Evolutionary conservation across 2,888 invertebrate species (phyloP).

Genomic region (Synanthedon andrenaeformis): DNA sequence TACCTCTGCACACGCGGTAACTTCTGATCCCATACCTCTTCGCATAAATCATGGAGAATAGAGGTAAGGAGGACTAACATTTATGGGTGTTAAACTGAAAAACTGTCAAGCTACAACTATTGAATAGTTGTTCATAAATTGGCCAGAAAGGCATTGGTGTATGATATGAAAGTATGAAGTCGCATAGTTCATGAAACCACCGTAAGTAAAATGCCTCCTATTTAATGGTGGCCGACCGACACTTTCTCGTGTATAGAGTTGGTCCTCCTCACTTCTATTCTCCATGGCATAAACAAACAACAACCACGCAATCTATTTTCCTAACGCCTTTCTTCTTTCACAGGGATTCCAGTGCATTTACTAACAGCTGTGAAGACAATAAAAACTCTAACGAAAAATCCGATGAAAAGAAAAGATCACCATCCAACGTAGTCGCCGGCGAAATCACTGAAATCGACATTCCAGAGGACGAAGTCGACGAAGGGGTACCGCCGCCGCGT

Average conservation of each 20-base stretch:
- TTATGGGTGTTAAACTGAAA: too few relatives aligned
- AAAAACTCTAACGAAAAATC: conserved; percentile 19
- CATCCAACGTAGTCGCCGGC: conserved; percentile 14
- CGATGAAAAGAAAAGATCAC: conserved; percentile 20
- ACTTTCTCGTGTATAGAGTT: too few relatives aligned
- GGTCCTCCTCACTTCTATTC: too few relatives aligned
- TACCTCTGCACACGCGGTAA: conserved; percentile 56
- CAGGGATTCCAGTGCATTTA: conserved; percentile 54
- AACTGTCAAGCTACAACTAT: too few relatives aligned
- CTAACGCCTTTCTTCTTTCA: conserved; percentile 19
- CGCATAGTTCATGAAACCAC: too few relatives aligned
- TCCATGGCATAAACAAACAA: not conserved
- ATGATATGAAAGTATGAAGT: too few relatives aligned
- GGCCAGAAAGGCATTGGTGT: too few relatives aligned
- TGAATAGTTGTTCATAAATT: too few relatives aligned
- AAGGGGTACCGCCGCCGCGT: conserved; percentile 19
- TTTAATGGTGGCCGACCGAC: too few relatives aligned
- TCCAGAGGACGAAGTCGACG: conserved; percentile 12
- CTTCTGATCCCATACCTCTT: conserved; percentile 9
- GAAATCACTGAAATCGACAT: conserved; percentile 16
- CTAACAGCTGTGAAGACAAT: conserved; percentile 21
- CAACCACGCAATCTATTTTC: too few relatives aligned
- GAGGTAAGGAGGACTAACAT: too few relatives aligned
- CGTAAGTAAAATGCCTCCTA: too few relatives aligned
- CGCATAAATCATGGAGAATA: conserved; percentile 4